phyloP scores from a whole-genome alignment of 2,888 invertebrate species.

The Notodonta dromedarius region DNA sequence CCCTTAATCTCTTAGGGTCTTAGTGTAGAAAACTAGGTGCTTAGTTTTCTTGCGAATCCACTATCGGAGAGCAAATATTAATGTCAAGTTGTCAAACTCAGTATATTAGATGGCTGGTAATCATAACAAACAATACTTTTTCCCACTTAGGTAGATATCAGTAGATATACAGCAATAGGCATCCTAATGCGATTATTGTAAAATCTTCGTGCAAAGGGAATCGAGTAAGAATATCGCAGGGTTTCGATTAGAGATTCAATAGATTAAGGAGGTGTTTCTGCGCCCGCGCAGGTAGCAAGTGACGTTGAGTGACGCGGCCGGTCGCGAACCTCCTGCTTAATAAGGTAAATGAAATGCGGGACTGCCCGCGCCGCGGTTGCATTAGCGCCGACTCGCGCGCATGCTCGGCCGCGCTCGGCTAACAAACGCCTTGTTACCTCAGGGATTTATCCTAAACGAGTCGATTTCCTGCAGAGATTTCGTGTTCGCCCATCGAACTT shows the following conservation, averaged over 20 bases:
- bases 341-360: conserved; percentile 78
- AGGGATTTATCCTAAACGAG: conserved; percentile 60
- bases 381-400: conserved; percentile 57
- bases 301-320: conserved; percentile 77
- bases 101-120: too few species aligned
- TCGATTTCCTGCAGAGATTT: conserved; percentile 43
- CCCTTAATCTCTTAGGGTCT: not conserved
- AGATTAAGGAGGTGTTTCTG: conserved; percentile 71
- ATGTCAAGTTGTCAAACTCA: too few species aligned
- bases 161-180: too few species aligned
- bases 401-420: conserved; percentile 40
- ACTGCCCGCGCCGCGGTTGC: conserved; percentile 48
- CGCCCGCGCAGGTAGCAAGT: conserved; percentile 47
- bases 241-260: conserved; percentile 55
- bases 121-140: too few species aligned
- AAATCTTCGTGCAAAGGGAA: conserved; percentile 1
- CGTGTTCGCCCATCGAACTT: conserved; percentile 25
- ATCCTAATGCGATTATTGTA: too few species aligned
- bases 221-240: conserved; percentile 31
- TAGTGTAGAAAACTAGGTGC: too few species aligned
- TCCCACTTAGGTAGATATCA: too few species aligned
- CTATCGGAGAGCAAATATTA: too few species aligned
- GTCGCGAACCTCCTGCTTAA: conserved; percentile 62
- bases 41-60: too few species aligned
- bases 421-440: conserved; percentile 70